Evolutionary conservation across 2,888 invertebrate genomes (phyloP).

Genomic region (Melolontha melolontha): DNA sequence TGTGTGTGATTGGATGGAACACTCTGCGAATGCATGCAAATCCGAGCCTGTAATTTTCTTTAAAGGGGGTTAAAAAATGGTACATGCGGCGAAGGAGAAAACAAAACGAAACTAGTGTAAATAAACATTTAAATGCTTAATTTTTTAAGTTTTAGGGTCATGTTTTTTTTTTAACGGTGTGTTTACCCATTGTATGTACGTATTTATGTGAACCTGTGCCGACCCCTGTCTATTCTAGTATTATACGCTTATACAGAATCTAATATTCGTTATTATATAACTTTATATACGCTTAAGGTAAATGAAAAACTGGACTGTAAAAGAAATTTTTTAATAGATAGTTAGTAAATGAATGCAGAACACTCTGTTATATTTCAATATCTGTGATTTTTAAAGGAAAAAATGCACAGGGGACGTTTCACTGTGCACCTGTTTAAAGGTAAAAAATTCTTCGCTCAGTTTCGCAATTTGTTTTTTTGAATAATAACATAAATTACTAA

Average conservation of each 20-base stretch:
- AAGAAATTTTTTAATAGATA: constrained; percentile 48
- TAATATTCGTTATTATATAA: constrained; percentile 50
- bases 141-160: constrained; percentile 13
- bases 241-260: constrained; percentile 54
- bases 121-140: constrained; percentile 10
- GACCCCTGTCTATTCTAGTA: constrained; percentile 47
- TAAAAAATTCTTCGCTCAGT: constrained; percentile 29
- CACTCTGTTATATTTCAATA: constrained; percentile 52
- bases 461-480: not conserved
- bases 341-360: constrained; percentile 46
- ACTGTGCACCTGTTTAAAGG: constrained; percentile 16
- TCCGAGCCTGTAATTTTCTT: constrained; percentile 37
- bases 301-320: constrained; percentile 50
- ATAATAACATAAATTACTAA: too few relatives aligned
- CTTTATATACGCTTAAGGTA: constrained; percentile 54
- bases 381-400: constrained; percentile 51
- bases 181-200: constrained; percentile 2
- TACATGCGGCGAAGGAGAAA: not conserved
- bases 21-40: constrained; percentile 30
- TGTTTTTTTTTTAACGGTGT: constrained; percentile 14
- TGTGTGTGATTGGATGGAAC: constrained; percentile 27
- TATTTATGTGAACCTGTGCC: constrained; percentile 31
- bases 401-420: constrained; percentile 19
- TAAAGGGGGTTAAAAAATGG: constrained; percentile 9
- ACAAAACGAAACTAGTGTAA: constrained; percentile 11